phyloP scores from a whole-genome alignment of 2,888 invertebrate genomes.

The Anorthoa munda region DNA sequence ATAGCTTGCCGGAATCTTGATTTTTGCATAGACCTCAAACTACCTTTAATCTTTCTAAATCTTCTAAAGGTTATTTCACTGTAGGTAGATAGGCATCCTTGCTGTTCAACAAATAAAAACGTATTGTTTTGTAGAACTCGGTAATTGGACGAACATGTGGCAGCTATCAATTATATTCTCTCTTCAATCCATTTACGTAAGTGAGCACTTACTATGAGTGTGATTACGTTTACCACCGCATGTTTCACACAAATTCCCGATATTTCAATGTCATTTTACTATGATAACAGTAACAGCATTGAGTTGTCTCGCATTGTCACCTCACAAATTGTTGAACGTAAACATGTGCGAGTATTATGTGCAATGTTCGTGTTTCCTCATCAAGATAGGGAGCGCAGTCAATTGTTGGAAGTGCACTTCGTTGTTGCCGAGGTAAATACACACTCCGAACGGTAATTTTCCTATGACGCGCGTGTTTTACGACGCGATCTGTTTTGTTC shows the following conservation, averaged over 20 bases:
- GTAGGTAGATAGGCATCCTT: background rate
- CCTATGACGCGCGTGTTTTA: slow-evolving; percentile 65
- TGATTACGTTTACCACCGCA: slow-evolving; percentile 23
- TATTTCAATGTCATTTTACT: slow-evolving; percentile 44
- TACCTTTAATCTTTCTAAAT: background rate
- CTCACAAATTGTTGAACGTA: slow-evolving; percentile 59
- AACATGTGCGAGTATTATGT: slow-evolving; percentile 62
- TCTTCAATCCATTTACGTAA: slow-evolving; percentile 7
- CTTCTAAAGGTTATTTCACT: background rate
- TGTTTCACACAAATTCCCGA: slow-evolving; percentile 9
- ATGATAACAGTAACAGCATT: slow-evolving; percentile 44
- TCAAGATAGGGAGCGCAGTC: slow-evolving; percentile 76
- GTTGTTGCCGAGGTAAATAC: slow-evolving; percentile 76
- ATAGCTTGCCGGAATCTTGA: background rate
- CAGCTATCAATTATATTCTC: slow-evolving; percentile 11
- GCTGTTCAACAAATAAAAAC: background rate
- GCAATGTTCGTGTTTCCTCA: slow-evolving; percentile 76
- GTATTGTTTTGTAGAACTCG: background rate
- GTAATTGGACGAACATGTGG: slow-evolving; percentile 11
- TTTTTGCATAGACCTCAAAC: background rate
- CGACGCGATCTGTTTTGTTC: slow-evolving; percentile 58
- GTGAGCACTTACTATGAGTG: background rate
- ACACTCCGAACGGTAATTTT: slow-evolving; percentile 69
- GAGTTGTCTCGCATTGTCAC: slow-evolving; percentile 59
- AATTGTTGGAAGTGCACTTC: slow-evolving; percentile 84